Evolutionary conservation across 2,113 vertebrate species (phyloP).

Genomic region (Rattus rattus): DNA sequence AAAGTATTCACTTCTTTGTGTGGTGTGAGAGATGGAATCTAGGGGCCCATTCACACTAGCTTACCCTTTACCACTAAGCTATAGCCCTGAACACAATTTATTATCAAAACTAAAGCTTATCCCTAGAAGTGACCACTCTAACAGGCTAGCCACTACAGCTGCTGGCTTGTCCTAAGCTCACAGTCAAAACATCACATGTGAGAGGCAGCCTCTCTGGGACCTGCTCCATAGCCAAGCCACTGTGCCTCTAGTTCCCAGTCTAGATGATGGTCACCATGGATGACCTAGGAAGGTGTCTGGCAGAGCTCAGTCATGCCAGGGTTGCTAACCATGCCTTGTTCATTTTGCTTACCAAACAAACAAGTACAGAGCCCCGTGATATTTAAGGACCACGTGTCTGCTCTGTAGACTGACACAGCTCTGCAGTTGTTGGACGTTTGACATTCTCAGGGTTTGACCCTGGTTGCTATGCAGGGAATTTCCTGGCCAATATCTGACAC

Average conservation of each 20-base stretch:
- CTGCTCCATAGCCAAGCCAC: accelerated
- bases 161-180: neutral
- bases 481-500: neutral
- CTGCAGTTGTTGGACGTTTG: accelerated
- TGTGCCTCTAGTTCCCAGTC: neutral
- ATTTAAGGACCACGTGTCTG: accelerated
- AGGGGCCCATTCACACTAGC: too few species aligned
- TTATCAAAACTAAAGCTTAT: neutral
- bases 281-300: accelerated
- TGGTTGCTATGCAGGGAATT: accelerated
- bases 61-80: neutral
- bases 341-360: accelerated
- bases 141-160: accelerated
- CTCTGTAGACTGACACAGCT: accelerated
- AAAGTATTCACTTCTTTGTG: accelerated
- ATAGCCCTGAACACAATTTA: neutral
- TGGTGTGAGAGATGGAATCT: neutral
- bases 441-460: accelerated
- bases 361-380: accelerated
- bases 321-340: accelerated
- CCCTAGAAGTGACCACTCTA: accelerated
- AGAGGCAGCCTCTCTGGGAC: neutral
- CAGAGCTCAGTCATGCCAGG: accelerated
- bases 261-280: accelerated
- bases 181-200: accelerated